Base-by-base conservation (phyloP, 92 coral and sea anemone genomes). In the Siderastrea radians region DNA sequence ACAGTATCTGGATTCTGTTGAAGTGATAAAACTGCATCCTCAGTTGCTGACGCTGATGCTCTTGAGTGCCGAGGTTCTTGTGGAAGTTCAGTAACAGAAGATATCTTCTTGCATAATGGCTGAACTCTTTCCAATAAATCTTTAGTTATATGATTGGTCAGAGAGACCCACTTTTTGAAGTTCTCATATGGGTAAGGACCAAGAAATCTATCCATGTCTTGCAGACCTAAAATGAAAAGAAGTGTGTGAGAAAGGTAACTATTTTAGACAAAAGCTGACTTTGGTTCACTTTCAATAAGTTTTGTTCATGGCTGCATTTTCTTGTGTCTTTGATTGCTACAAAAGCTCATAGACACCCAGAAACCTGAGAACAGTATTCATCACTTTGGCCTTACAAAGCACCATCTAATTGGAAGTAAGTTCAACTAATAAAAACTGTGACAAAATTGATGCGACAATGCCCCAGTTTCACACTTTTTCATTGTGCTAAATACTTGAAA, bases 131-230 rank as follows among this genome's bases (percentile, higher is more conserved):
- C 93, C 85, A 97, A 77, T 49, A 95, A 71, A 13, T 84, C 72
- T 64, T 92, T 83, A 7, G 96, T 92, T 44, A 95, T 89, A 76
- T 92, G 91, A 80, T 85, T 94, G 2, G 98, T 93, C 47, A 97
- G 83, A 0, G 99, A 97, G 14, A 97, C 92, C 99, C 99, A 97
- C 72, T 95, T 97, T 78, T 94, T 94, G 49, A 93, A 80, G 88
- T 88, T 93, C 49, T 95, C 98, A 76, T 89, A 93, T 1, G 99
- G 99, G 73, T 95, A 97, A 49, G 94, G 92, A 6, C 99, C 99
- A 65, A 97, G 93, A 77, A 83, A 87, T 26, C 85, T 51, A 65
- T 97, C 99, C 78, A 97, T 88, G 7, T 97, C 97, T 84, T 95
- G 87, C 85, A 97, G 84, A 68, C 95, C 99, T 97, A 50, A 52